Evolutionary conservation across 2,797 vertebrate genomes (phyloP).

Genomic region (Hippopotamyrus pictus): DNA sequence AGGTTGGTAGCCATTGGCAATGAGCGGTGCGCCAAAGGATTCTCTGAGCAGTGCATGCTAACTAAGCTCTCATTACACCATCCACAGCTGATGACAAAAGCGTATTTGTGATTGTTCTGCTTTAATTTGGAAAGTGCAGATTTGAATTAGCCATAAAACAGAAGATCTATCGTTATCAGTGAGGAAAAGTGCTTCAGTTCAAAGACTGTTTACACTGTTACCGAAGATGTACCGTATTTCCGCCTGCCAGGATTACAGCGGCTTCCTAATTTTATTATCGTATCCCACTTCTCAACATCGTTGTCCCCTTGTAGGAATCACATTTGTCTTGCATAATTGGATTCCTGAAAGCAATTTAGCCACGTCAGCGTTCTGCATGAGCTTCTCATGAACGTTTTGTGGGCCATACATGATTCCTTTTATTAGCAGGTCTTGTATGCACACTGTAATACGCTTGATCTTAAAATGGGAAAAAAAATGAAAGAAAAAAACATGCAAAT

Average conservation of each 20-base stretch:
- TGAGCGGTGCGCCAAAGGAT: not conserved
- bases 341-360: not conserved
- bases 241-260: not conserved
- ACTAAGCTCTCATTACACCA: not conserved
- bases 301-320: not conserved
- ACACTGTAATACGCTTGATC: not conserved
- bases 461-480: not conserved
- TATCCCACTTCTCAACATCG: constrained; percentile 21
- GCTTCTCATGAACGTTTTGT: not conserved
- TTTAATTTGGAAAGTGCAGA: not conserved
- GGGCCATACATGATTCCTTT: not conserved
- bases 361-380: not conserved
- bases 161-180: not conserved
- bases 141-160: not conserved
- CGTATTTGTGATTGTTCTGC: not conserved
- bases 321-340: not conserved
- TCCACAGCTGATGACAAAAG: not conserved
- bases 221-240: not conserved
- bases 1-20: not conserved
- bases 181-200: not conserved
- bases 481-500: constrained; percentile 24
- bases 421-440: not conserved
- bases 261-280: constrained; percentile 23
- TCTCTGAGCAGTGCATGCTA: not conserved
- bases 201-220: not conserved